A percentile compares a stretch with the other conserved stretches of the same genome.
Evolutionary conservation across 2,888 invertebrate species (phyloP).

Genomic region (Hydroisotoma schaefferi): DNA sequence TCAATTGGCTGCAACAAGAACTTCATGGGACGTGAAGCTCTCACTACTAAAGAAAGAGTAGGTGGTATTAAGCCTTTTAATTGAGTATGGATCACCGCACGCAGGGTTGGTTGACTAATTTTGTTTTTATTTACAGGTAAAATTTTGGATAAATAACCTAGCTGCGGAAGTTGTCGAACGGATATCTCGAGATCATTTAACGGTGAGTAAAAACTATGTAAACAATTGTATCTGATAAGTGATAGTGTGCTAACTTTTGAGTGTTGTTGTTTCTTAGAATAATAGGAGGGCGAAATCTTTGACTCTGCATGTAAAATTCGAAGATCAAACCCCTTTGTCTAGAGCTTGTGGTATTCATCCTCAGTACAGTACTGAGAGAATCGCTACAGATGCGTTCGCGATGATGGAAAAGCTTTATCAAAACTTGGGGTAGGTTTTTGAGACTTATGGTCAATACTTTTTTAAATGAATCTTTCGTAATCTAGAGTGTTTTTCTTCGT

Average conservation of each 20-base stretch:
- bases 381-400: conserved; percentile 64
- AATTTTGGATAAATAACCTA: conserved; percentile 77
- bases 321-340: conserved; percentile 56
- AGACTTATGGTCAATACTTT: not conserved
- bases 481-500: conserved; percentile 7
- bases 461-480: conserved; percentile 1
- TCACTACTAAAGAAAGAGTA: conserved; percentile 64
- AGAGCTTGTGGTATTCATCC: conserved; percentile 54
- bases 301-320: conserved; percentile 67
- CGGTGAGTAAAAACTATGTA: conserved; percentile 43
- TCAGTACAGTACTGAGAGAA: conserved; percentile 64
- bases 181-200: conserved; percentile 66
- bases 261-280: conserved; percentile 59
- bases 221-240: conserved; percentile 7
- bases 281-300: conserved; percentile 75
- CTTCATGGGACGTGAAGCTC: conserved; percentile 75
- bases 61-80: not conserved
- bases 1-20: conserved; percentile 95
- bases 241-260: conserved; percentile 5
- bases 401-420: conserved; percentile 60
- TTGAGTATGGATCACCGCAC: not conserved
- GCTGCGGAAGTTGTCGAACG: conserved; percentile 79
- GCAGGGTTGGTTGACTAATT: not conserved
- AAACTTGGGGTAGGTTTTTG: conserved; percentile 27
- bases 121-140: conserved; percentile 40